Evolutionary conservation across 2,113 vertebrate species (phyloP).

Genomic region (Nothoprocta perdicaria): DNA sequence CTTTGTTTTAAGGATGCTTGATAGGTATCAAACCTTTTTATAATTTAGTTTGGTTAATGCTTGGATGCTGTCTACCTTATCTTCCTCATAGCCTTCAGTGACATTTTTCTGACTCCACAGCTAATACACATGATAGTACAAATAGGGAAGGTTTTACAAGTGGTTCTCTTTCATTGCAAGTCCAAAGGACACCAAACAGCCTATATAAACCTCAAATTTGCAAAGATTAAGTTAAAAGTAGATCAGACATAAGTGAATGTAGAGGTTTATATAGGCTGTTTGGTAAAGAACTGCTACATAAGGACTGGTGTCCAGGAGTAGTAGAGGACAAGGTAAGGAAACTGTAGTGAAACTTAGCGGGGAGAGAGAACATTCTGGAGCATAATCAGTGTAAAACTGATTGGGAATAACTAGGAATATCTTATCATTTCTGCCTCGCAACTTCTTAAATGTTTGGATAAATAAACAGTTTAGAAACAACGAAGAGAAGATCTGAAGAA

Average conservation of each 20-base stretch:
- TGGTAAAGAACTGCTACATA: background rate
- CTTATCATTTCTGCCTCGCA: background rate
- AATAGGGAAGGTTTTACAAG: background rate
- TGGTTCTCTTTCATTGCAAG: background rate
- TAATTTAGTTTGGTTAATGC: background rate
- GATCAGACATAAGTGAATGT: background rate
- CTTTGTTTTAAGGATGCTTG: background rate
- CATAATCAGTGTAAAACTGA: fast-evolving
- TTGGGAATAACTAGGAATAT: background rate
- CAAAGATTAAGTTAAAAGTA: background rate
- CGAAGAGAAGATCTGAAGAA: background rate
- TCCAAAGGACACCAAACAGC: background rate
- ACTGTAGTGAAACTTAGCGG: fast-evolving
- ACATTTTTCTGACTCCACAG: background rate
- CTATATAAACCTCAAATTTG: too few species aligned
- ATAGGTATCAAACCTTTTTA: background rate
- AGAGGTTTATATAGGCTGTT: background rate
- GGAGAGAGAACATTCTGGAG: background rate
- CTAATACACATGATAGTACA: background rate
- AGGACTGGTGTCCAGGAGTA: background rate
- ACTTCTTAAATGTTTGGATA: background rate
- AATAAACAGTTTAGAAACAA: background rate
- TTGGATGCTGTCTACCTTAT: background rate
- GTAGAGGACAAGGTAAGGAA: background rate
- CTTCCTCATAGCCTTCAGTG: background rate